These are phyloP conservation scores for Centroberyx gerrardi DNA, from an alignment of 2,797 vertebrate genomes.

Conservation along the genomic window DNA sequence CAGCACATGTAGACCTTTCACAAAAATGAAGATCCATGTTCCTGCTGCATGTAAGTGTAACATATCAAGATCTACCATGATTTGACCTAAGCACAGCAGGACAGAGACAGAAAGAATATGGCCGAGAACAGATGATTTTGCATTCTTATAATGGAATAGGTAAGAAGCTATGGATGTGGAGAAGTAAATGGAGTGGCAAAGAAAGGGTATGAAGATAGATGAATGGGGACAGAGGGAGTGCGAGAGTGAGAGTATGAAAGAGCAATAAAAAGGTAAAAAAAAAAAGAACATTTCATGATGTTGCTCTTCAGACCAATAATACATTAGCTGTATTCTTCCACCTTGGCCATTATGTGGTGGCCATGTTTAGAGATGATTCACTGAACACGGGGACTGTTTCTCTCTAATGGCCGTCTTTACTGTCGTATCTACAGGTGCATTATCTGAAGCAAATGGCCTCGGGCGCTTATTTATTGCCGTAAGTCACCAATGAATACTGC, in stretches of 20 bases:
- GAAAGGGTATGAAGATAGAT: background rate
- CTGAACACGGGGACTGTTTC: constrained; percentile 33
- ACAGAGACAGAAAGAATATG: background rate
- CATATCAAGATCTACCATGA: constrained; percentile 5
- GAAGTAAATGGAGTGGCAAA: constrained; percentile 14
- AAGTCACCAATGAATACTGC: constrained; percentile 44
- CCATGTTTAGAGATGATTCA: constrained; percentile 45
- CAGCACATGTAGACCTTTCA: constrained; percentile 22
- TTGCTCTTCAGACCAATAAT: constrained; percentile 27
- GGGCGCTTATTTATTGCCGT: constrained; percentile 48
- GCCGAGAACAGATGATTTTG: background rate
- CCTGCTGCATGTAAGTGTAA: background rate
- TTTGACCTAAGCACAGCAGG: background rate
- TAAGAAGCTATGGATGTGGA: background rate
- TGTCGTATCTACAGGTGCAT: constrained; percentile 59
- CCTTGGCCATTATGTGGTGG: constrained; percentile 21
- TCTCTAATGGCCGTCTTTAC: constrained; percentile 48
- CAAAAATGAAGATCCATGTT: constrained; percentile 41
- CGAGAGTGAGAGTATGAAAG: constrained; percentile 4
- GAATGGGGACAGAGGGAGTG: constrained; percentile 5
- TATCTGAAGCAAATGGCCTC: constrained; percentile 46
- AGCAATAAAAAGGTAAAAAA: constrained; percentile 17
- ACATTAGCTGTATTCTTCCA: constrained; percentile 31
- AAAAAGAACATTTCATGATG: constrained; percentile 1
- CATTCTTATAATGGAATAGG: constrained; percentile 20